A percentile compares a stretch with the other conserved stretches of the same genome.
These are phyloP conservation scores for Zoanthus sociatus DNA, from an alignment of 92 coral and sea anemone species.

Conservation along the genomic window DNA sequence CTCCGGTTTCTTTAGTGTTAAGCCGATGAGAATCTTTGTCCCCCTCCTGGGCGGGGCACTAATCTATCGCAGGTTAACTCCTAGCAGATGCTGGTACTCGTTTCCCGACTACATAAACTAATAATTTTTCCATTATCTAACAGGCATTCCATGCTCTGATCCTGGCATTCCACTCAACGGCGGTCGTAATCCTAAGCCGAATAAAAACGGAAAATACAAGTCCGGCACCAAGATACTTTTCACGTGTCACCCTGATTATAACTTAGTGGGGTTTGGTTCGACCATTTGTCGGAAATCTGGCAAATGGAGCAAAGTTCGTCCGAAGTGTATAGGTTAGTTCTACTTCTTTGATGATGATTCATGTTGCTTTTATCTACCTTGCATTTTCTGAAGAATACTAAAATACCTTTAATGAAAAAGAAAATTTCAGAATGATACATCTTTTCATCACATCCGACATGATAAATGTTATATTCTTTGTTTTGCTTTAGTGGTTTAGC, in stretches of 20 bases:
- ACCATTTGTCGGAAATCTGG: constrained; percentile 76
- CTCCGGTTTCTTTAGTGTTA: too few species aligned
- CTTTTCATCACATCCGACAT: too few species aligned
- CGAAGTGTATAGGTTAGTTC: constrained; percentile 68
- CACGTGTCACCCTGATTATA: constrained; percentile 83
- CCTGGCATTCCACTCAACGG: constrained; percentile 87
- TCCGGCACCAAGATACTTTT: constrained; percentile 68
- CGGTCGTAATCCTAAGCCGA: constrained; percentile 82
- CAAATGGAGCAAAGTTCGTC: constrained; percentile 73
- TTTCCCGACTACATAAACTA: not conserved
- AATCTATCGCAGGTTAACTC: too few species aligned
- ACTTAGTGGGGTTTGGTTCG: constrained; percentile 61
- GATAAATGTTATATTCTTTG: too few species aligned
- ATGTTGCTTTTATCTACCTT: too few species aligned
- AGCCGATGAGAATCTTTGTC: too few species aligned
- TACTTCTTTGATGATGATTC: not conserved
- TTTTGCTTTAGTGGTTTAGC: too few species aligned
- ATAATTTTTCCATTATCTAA: not conserved
- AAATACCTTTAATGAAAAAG: too few species aligned
- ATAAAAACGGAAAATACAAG: constrained; percentile 64
- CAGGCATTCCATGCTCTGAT: constrained; percentile 77
- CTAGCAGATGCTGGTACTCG: too few species aligned
- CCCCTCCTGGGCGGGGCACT: too few species aligned
- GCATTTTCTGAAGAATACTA: too few species aligned
- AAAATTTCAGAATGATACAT: too few species aligned